Evolutionary conservation across 2,797 vertebrate genomes (phyloP).

Genomic region (Linurgus olivaceus): DNA sequence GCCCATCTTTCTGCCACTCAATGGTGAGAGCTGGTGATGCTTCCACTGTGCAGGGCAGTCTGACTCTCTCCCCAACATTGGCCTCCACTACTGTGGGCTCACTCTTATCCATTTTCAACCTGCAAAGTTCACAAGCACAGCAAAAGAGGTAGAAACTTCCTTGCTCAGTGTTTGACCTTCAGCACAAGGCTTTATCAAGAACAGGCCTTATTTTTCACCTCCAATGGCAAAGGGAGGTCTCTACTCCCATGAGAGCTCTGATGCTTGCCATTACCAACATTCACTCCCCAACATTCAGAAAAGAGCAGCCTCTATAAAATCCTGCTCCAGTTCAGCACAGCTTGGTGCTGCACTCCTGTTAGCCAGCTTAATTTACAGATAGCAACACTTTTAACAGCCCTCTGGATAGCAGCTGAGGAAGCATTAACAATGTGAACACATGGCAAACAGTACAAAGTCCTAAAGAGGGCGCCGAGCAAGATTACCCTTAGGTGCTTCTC

Average conservation of each 20-base stretch:
- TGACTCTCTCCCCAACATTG: constrained; percentile 78
- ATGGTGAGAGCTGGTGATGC: constrained; percentile 76
- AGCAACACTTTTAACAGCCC: neutral
- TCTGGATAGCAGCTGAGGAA: neutral
- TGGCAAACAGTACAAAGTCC: neutral
- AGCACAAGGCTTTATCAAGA: neutral
- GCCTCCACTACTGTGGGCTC: constrained; percentile 78
- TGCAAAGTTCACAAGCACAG: constrained; percentile 51
- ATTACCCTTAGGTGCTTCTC: neutral
- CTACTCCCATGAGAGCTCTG: neutral
- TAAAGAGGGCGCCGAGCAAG: neutral
- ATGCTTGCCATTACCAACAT: neutral
- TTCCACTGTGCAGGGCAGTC: constrained; percentile 79
- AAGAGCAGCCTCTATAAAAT: neutral
- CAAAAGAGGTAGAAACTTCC: neutral
- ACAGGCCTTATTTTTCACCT: neutral
- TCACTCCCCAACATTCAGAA: neutral
- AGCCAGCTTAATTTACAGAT: neutral
- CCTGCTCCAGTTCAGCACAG: neutral
- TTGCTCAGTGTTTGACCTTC: neutral
- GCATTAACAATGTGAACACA: neutral
- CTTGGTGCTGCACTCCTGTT: neutral
- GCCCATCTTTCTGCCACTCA: constrained; percentile 87
- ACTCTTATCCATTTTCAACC: constrained; percentile 81
- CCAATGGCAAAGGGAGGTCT: neutral